Evolutionary conservation across 2,888 invertebrate species (phyloP).

Genomic region (Eurytoma adleriae): DNA sequence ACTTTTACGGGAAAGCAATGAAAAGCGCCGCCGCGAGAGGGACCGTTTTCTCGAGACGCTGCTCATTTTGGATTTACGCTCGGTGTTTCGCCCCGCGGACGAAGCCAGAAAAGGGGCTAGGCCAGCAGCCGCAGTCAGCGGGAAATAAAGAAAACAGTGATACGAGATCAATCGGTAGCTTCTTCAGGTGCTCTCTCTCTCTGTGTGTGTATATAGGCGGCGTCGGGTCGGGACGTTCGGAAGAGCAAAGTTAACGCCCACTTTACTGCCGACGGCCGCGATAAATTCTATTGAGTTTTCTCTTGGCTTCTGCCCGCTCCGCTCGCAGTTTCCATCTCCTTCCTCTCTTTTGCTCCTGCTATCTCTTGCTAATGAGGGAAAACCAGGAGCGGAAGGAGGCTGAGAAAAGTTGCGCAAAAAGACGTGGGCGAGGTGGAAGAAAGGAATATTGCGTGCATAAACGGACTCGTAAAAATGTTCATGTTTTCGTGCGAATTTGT

Average conservation of each 20-base stretch:
- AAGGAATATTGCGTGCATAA: conserved; percentile 28
- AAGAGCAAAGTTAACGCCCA: conserved; percentile 56
- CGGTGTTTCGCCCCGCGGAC: neutral
- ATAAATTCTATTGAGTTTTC: conserved; percentile 58
- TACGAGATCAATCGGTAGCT: conserved; percentile 22
- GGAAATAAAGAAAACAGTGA: conserved; percentile 40
- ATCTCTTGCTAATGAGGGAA: conserved; percentile 50
- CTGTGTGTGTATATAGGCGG: neutral
- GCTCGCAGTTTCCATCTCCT: neutral
- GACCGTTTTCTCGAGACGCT: conserved; percentile 40
- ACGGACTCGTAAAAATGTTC: conserved; percentile 25
- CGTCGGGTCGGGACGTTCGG: conserved; percentile 3
- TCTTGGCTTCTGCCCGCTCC: conserved; percentile 28
- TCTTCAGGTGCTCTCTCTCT: neutral
- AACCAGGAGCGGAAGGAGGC: conserved; percentile 26
- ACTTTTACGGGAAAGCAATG: conserved; percentile 42
- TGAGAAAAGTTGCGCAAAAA: conserved; percentile 31
- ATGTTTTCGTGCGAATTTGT: neutral
- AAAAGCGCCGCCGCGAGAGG: conserved; percentile 20
- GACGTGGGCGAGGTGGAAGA: neutral
- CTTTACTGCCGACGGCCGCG: conserved; percentile 54
- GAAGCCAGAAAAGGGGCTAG: neutral
- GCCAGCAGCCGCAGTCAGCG: conserved; percentile 4
- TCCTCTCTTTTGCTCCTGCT: neutral
- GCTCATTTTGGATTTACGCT: conserved; percentile 53